Evolutionary conservation across 2,113 vertebrate genomes (phyloP).

Genomic region (Beaufortia kweichowensis): DNA sequence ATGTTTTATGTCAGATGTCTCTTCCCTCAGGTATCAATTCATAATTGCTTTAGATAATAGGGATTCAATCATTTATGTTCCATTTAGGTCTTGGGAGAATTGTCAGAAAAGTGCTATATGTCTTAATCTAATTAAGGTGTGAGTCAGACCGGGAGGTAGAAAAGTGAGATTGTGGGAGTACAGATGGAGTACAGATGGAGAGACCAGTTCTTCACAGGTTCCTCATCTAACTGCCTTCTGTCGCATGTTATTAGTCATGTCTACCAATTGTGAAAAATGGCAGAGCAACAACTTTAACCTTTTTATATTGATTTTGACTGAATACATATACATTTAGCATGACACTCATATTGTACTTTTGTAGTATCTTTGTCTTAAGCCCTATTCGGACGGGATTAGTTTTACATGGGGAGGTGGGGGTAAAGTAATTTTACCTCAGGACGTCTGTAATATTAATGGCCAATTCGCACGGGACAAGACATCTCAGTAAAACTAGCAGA

Average conservation of each 20-base stretch:
- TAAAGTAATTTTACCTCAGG: too few species aligned
- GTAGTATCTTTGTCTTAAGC: neutral
- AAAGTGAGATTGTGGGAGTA: slow-evolving; percentile 23
- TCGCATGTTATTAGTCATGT: neutral
- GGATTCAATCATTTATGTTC: slow-evolving; percentile 60
- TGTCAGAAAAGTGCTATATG: slow-evolving; percentile 48
- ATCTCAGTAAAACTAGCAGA: too few species aligned
- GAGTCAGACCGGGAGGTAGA: slow-evolving; percentile 39
- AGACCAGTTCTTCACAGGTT: neutral
- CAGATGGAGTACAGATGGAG: slow-evolving; percentile 16
- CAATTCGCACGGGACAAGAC: too few species aligned
- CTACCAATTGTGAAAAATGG: neutral
- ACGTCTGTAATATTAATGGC: too few species aligned
- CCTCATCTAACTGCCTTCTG: neutral
- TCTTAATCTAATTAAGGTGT: slow-evolving; percentile 61
- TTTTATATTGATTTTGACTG: neutral
- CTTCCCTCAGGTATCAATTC: slow-evolving; percentile 53
- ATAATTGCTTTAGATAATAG: slow-evolving; percentile 58
- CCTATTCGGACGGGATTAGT: too few species aligned
- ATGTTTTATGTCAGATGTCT: slow-evolving; percentile 46
- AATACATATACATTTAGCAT: neutral
- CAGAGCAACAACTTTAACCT: neutral
- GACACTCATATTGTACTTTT: too few species aligned
- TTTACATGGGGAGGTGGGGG: too few species aligned
- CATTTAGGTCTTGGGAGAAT: slow-evolving; percentile 53